phyloP scores from a whole-genome alignment of 2,888 invertebrate genomes.

The Invenusta paracnida region DNA sequence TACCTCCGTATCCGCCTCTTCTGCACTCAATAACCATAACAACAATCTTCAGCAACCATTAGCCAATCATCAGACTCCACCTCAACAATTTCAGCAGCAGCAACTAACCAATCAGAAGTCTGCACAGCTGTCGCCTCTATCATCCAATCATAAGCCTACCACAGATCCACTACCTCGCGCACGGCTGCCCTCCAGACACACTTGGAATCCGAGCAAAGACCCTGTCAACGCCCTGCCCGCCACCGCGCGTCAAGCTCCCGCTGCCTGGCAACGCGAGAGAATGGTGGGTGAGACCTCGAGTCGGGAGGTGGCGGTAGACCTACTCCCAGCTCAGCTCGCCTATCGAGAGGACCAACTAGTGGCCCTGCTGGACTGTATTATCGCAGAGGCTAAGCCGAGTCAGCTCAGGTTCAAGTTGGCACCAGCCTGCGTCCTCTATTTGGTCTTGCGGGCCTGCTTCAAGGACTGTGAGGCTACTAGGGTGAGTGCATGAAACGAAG shows the following conservation, averaged over 20 bases:
- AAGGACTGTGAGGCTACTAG: background rate
- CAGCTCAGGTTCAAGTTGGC: constrained; percentile 74
- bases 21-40: background rate
- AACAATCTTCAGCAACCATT: too few relatives aligned
- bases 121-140: background rate
- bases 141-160: background rate
- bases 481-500: constrained; percentile 15
- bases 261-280: background rate
- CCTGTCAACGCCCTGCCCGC: background rate
- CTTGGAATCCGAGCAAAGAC: constrained; percentile 13
- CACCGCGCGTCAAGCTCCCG: background rate
- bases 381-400: background rate
- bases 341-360: constrained; percentile 20
- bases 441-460: constrained; percentile 75
- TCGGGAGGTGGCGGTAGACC: constrained; percentile 1
- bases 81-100: too few relatives aligned
- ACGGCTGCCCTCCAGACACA: background rate
- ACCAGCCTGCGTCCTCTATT: constrained; percentile 90
- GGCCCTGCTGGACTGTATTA: constrained; percentile 20
- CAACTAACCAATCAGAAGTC: too few relatives aligned
- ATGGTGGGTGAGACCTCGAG: background rate
- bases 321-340: constrained; percentile 33
- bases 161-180: background rate
- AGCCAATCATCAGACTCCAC: too few relatives aligned
- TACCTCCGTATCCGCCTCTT: background rate